Conservation (phyloP, 2,113 vertebrate genomes). For the Suncus etruscus region DNA sequence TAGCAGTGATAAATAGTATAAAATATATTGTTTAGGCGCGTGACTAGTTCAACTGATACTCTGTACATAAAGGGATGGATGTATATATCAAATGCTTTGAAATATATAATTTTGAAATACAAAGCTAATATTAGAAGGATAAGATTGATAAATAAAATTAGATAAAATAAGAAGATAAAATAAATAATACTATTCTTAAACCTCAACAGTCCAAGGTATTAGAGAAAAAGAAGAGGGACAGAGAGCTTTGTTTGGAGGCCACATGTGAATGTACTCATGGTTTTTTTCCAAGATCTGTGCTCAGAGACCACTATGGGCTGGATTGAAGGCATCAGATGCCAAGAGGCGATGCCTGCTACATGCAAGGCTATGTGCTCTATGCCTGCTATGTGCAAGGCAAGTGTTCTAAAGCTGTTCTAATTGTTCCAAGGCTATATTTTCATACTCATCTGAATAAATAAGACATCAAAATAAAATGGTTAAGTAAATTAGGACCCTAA, state of each 20-base stretch:
- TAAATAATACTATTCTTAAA: neutral
- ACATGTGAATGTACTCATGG: too few relatives aligned
- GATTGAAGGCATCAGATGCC: too few relatives aligned
- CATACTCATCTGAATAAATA: neutral
- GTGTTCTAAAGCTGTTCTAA: too few relatives aligned
- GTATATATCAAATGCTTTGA: neutral
- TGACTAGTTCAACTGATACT: neutral
- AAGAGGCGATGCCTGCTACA: too few relatives aligned
- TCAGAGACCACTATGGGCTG: too few relatives aligned
- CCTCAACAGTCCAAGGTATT: neutral
- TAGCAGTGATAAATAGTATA: slow-evolving; percentile 38
- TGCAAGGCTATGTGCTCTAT: too few relatives aligned
- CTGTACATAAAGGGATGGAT: neutral
- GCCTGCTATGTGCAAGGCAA: too few relatives aligned
- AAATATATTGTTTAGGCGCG: neutral
- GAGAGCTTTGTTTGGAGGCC: too few relatives aligned
- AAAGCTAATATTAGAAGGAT: slow-evolving; percentile 24
- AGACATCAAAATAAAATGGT: slow-evolving; percentile 18
- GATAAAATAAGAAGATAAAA: neutral
- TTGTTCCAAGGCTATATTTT: neutral
- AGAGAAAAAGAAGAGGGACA: too few relatives aligned
- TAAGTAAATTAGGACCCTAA: neutral
- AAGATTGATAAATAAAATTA: neutral
- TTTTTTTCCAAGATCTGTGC: too few relatives aligned
- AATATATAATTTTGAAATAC: slow-evolving; percentile 21